Percentiles rank a stretch among this genome's conserved stretches.
phyloP scores from a whole-genome alignment of 2,888 invertebrate species.

The Tetrapedia diversipes region DNA sequence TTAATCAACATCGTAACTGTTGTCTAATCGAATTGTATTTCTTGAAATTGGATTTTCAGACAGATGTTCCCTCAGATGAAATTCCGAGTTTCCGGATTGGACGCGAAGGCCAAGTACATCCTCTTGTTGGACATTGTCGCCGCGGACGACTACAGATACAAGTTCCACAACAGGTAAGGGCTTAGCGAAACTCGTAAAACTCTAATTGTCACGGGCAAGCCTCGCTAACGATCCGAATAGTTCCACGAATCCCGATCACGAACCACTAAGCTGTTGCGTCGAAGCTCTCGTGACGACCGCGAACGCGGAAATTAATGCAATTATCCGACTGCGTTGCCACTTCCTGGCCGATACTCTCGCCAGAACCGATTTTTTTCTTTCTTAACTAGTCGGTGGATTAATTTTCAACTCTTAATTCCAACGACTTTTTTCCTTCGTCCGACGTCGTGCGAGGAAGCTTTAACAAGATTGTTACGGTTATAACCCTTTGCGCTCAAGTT shows the following conservation, averaged over 20 bases:
- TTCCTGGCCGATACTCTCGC: background rate
- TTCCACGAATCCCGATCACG: slow-evolving; percentile 33
- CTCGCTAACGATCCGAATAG: slow-evolving; percentile 52
- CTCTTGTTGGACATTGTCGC: slow-evolving; percentile 99
- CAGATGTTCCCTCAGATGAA: slow-evolving; percentile 99
- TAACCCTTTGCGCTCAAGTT: too few species aligned
- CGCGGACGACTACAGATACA: slow-evolving; percentile 99
- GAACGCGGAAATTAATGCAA: slow-evolving; percentile 44
- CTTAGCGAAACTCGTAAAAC: slow-evolving; percentile 35
- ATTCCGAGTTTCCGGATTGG: slow-evolving; percentile 98
- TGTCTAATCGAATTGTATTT: slow-evolving; percentile 72
- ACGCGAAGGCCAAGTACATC: slow-evolving; percentile 99
- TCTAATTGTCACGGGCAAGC: slow-evolving; percentile 42
- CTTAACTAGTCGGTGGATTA: too few species aligned
- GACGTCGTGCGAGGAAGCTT: too few species aligned
- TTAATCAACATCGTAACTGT: background rate
- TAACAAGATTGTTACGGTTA: too few species aligned
- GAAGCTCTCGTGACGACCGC: slow-evolving; percentile 26
- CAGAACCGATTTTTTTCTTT: background rate
- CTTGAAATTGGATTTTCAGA: slow-evolving; percentile 87
- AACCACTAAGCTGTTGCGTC: slow-evolving; percentile 37
- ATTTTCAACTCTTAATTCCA: too few species aligned
- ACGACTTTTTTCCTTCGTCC: background rate
- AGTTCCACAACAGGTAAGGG: slow-evolving; percentile 96
- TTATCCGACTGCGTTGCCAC: slow-evolving; percentile 34